Evolutionary conservation across 2,888 invertebrate species (phyloP).

Genomic region (Linnaemya vulpina): DNA sequence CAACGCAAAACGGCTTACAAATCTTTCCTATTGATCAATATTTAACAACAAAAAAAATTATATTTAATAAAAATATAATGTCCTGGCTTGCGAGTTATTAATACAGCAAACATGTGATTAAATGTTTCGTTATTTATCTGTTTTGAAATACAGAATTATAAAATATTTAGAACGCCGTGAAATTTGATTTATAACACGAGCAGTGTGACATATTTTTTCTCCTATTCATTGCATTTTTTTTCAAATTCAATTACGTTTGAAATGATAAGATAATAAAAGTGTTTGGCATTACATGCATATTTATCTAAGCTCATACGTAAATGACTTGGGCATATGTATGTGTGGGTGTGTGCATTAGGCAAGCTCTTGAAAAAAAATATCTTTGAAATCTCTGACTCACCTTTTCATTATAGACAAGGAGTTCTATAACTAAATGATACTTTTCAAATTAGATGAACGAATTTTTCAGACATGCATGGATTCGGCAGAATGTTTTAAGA

Average conservation of each 20-base stretch:
- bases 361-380: too few species aligned
- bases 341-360: background rate
- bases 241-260: background rate
- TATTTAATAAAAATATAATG: too few species aligned
- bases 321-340: background rate
- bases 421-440: background rate
- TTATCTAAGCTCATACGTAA: background rate
- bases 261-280: constrained; percentile 33
- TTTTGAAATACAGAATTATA: background rate
- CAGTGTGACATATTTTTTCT: constrained; percentile 4
- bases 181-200: constrained; percentile 32
- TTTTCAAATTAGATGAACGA: too few species aligned
- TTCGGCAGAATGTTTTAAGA: too few species aligned
- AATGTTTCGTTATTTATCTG: background rate
- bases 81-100: background rate
- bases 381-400: too few species aligned
- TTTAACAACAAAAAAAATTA: too few species aligned
- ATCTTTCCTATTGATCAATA: too few species aligned
- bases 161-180: background rate
- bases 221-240: constrained; percentile 15
- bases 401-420: background rate
- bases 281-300: background rate
- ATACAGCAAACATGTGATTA: background rate
- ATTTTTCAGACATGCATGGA: too few species aligned
- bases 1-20: too few species aligned